Evolutionary conservation across 2,113 vertebrate genomes (phyloP).

Genomic region (Meles meles): DNA sequence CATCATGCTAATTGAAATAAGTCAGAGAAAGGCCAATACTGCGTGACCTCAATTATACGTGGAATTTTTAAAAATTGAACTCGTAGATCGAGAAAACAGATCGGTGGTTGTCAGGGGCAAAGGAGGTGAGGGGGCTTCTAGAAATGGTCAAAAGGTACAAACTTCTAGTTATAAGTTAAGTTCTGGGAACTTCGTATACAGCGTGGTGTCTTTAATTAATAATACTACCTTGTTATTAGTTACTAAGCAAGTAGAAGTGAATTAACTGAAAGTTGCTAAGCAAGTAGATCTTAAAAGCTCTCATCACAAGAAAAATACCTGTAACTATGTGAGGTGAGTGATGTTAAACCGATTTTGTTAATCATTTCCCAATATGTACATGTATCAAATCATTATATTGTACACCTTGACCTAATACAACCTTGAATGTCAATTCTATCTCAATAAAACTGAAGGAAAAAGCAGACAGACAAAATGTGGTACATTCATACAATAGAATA

Average conservation of each 20-base stretch:
- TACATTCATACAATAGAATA: not conserved
- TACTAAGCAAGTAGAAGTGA: not conserved
- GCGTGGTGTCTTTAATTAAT: not conserved
- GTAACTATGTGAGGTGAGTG: not conserved
- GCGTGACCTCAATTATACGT: not conserved
- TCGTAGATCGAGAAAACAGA: not conserved
- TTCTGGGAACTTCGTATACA: not conserved
- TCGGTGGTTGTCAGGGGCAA: not conserved
- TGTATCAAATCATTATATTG: not conserved
- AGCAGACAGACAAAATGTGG: not conserved
- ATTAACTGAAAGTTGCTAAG: not conserved
- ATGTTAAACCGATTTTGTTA: not conserved
- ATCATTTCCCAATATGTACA: not conserved
- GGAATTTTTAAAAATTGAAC: not conserved
- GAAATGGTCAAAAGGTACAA: not conserved
- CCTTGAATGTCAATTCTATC: not conserved
- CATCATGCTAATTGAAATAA: not conserved
- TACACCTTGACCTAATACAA: not conserved
- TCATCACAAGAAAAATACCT: not conserved
- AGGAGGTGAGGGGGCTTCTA: not conserved
- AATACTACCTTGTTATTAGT: not conserved
- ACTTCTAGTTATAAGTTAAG: not conserved
- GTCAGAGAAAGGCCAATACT: not conserved
- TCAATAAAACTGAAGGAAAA: not conserved
- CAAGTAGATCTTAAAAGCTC: not conserved